Conservation (phyloP, 1,140 invertebrate species). For the Ceratina calcarata region DNA sequence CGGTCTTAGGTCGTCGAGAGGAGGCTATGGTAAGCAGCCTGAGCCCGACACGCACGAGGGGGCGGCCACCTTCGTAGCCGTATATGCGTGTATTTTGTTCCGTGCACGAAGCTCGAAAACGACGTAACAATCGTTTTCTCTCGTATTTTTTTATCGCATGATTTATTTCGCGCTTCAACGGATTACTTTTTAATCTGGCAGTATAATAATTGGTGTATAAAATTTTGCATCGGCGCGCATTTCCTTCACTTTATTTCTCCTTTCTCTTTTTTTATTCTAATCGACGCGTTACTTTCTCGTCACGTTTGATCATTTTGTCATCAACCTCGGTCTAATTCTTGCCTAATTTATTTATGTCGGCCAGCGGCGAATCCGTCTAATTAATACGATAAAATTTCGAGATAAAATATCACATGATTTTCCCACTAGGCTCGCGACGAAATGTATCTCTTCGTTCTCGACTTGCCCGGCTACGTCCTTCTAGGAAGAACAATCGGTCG, state of each 20-base stretch:
- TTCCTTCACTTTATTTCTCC: neutral
- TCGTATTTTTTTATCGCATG: neutral
- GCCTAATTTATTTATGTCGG: constrained; percentile 30
- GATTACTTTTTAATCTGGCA: constrained; percentile 65
- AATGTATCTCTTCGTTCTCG: constrained; percentile 19
- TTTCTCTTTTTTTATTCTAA: neutral
- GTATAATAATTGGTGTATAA: constrained; percentile 73
- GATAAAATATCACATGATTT: constrained; percentile 75
- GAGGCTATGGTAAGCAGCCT: constrained; percentile 46
- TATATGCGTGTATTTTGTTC: neutral
- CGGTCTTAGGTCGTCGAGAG: constrained; percentile 53
- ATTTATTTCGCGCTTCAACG: constrained; percentile 40
- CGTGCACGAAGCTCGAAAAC: constrained; percentile 23
- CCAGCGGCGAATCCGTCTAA: constrained; percentile 57
- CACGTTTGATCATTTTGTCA: neutral
- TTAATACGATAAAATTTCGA: constrained; percentile 72
- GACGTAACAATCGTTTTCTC: constrained; percentile 10
- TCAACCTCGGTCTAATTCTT: neutral
- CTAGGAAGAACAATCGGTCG: constrained; percentile 48
- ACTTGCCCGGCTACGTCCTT: constrained; percentile 49
- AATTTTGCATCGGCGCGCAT: constrained; percentile 59
- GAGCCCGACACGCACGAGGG: constrained; percentile 37
- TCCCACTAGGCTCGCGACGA: constrained; percentile 65
- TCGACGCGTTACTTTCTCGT: neutral
- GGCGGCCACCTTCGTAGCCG: neutral